Base-by-base conservation (phyloP, 2,888 invertebrate genomes). In the Apodemia zela region DNA sequence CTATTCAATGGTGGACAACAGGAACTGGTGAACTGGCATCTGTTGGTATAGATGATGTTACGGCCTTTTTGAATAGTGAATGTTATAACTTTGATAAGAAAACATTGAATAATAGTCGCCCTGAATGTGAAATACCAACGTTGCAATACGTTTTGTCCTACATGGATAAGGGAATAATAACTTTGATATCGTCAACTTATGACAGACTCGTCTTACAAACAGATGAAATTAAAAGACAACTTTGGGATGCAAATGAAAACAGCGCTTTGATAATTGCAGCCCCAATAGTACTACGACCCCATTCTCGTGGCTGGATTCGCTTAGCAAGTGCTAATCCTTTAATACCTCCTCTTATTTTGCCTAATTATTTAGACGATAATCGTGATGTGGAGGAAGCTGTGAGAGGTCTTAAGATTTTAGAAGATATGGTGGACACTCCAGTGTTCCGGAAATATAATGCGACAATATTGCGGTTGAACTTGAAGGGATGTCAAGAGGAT, bases 101-200 rank as follows among this genome's bases (percentile, higher is more conserved):
- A 33, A 60, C 3, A 42, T 60, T 60, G n/a, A 21, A 42, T 17
- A 59, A 59, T 18, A 17, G 75, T 25, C 69, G 72, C 3, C 51
- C 71, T 0, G 74, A 78, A 10, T 87, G 87, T 66, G 73, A 79
- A 25, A 75, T 21, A 21, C 21, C 21, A 21, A 21, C 74, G 2
- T 21, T 78, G 42, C 86, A 87, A 65, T 59, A 80, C 3, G 78
- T 83, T 21, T 72, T 78, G 63, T 72, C 81, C 0, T 85, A 75
- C 63, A 13, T 80, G 3, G 75, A 78, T 0, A 74, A 71, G 10
- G 72, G 75, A 11, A 4, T 79, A 10, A 6, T 74, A 11, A 18
- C 67, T 0, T 13, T 78, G 0, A 69, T 59, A 0, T 66, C 68
- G 45, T 17, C 67, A 0, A 2, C 76, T 6, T 65, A 77, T 13